These are phyloP conservation scores for Campylomormyrus numenius DNA, from an alignment of 2,113 vertebrate species.

Conservation along the genomic window DNA sequence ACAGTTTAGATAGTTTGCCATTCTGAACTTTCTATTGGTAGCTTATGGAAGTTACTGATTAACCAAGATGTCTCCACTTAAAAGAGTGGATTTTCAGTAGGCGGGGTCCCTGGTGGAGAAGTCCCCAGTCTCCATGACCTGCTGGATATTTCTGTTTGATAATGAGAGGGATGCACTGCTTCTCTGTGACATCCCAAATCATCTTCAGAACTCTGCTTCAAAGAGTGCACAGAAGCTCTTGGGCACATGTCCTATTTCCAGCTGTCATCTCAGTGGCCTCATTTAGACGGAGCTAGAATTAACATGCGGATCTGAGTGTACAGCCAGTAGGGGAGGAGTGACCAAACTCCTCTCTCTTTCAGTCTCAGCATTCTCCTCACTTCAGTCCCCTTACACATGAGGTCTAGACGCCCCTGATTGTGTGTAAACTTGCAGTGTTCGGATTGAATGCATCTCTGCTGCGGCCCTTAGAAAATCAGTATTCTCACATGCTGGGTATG, in stretches of 20 bases:
- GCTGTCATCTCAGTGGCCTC: neutral
- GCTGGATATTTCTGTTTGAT: slow-evolving; percentile 22
- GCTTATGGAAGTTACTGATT: neutral
- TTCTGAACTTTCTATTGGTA: neutral
- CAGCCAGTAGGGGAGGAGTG: neutral
- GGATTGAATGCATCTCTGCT: neutral
- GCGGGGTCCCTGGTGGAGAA: neutral
- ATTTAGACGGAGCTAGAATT: slow-evolving; percentile 16
- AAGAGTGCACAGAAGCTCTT: slow-evolving; percentile 18
- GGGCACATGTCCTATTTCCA: slow-evolving; percentile 19
- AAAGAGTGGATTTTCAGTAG: neutral
- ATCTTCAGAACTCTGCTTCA: slow-evolving; percentile 7
- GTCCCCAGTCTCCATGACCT: neutral
- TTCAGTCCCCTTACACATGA: neutral
- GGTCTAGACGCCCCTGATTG: neutral
- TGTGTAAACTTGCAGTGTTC: neutral
- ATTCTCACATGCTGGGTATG: neutral
- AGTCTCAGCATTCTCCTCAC: neutral
- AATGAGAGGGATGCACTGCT: slow-evolving; percentile 7
- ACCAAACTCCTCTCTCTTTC: neutral
- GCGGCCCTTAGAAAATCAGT: neutral
- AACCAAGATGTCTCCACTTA: neutral
- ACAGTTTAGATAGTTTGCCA: neutral
- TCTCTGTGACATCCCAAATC: slow-evolving; percentile 6
- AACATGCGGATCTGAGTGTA: neutral